Evolutionary conservation across 1,140 invertebrate genomes (phyloP).

Genomic region (Gonioctena quinquepunctata): DNA sequence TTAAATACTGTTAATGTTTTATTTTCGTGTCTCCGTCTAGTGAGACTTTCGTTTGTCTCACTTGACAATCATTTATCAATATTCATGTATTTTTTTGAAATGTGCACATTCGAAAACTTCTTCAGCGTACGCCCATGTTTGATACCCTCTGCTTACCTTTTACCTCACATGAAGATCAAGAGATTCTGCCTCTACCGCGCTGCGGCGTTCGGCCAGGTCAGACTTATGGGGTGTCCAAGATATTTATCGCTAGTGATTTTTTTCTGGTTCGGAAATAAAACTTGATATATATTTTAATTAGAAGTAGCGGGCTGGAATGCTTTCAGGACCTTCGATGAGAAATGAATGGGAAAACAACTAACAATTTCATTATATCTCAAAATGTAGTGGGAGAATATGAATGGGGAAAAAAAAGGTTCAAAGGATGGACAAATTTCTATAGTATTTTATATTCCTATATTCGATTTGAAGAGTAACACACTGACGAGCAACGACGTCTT

Average conservation of each 20-base stretch:
- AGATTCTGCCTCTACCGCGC: slow-evolving; percentile 3
- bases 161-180: neutral
- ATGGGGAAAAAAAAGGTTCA: too few species aligned
- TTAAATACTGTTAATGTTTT: too few species aligned
- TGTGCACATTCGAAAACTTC: neutral
- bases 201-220: neutral
- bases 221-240: neutral
- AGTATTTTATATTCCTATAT: too few species aligned
- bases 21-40: too few species aligned
- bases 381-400: too few species aligned
- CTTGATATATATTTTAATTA: neutral
- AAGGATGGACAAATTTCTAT: too few species aligned
- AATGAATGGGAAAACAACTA: neutral
- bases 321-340: neutral
- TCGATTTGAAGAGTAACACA: too few species aligned
- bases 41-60: too few species aligned
- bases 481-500: too few species aligned
- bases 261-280: neutral
- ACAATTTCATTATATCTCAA: neutral
- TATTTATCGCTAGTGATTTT: slow-evolving; percentile 5
- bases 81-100: too few species aligned
- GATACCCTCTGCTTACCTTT: neutral
- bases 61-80: too few species aligned
- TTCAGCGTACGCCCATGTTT: neutral
- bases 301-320: neutral